Evolutionary conservation across 2,888 invertebrate species (phyloP), one percentile per base, ranked within the genome.

Genomic region (Cremastinae sp.): DNA sequence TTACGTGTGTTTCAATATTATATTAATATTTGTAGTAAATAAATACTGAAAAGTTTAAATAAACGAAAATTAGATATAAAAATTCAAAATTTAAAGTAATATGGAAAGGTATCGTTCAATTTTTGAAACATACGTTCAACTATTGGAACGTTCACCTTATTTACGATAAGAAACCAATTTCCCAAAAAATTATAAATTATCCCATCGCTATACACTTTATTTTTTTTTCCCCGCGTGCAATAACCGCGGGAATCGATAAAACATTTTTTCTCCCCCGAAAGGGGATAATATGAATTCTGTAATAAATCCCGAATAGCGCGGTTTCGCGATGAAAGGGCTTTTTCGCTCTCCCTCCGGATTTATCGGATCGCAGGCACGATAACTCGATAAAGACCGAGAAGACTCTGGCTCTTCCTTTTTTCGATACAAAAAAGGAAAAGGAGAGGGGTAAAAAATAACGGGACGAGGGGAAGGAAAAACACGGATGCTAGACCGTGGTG

Each of bases 351-450:
- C 51, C 51, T 61, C 18, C 34, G 77, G 84, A 84, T 86, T 86
- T 87, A 86, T 86, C 81, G 82, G 81, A 79, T 79, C 69, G 64
- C 73, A 47, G 73, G 79, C 81, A 82, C 84, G 85, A 86, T 87
- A 85, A 87, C 85, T 84, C 82, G 85, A 86, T 86, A 85, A 85
- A 85, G 84, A 82, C 78, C 82, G 75, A 68, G 68, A 75, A 49
- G 41, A 16, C 34, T 16, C 43, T 66, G 62, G 53, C 64, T 64
- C 41, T 65, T 54, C 68, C 36, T 54, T 34, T 18, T 22, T 43
- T 16, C 18, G 20, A 18, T 41, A 41, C 12, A 5, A 45, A 20
- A 41, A 38, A n/a, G n/a, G n/a, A n/a, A n/a, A n/a, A n/a, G n/a
- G n/a, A n/a, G n/a, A n/a, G n/a, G n/a, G n/a, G n/a, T n/a, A n/a